Conservation (phyloP, 2,797 vertebrate genomes). For the Anas capensis region DNA sequence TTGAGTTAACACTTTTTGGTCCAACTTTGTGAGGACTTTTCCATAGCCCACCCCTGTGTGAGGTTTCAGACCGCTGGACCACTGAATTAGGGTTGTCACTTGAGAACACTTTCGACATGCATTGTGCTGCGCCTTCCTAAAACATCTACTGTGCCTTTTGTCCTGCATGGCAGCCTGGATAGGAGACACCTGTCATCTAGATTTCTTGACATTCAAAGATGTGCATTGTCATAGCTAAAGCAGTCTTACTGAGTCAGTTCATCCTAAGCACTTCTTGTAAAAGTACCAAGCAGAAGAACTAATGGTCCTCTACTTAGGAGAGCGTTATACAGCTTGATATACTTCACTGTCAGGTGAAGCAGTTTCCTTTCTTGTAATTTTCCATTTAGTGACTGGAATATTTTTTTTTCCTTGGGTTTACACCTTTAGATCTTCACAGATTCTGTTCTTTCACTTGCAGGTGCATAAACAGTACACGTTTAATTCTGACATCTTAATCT, state of each 20-base stretch:
- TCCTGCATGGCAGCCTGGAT: not conserved
- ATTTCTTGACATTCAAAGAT: not conserved
- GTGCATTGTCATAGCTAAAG: not conserved
- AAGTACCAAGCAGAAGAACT: not conserved
- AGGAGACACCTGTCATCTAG: not conserved
- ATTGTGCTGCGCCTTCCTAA: too few relatives aligned
- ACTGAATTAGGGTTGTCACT: not conserved
- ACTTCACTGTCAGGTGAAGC: not conserved
- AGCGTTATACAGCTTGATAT: not conserved
- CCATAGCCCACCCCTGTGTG: rapidly evolving
- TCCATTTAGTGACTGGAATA: not conserved
- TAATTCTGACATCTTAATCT: not conserved
- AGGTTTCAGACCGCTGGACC: not conserved
- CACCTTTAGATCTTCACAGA: not conserved
- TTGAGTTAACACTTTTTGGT: not conserved
- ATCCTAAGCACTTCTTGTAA: not conserved
- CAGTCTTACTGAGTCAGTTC: not conserved
- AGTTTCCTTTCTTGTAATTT: not conserved
- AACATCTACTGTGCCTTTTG: not conserved
- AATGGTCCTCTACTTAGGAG: not conserved
- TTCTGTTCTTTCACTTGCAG: not conserved
- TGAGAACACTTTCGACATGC: not conserved
- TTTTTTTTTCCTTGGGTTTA: not conserved
- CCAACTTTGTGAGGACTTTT: not conserved
- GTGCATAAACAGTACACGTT: not conserved